phyloP scores from a whole-genome alignment of 37 sponge, comb jelly and placozoan genomes.

The Aplysina aerophoba region DNA sequence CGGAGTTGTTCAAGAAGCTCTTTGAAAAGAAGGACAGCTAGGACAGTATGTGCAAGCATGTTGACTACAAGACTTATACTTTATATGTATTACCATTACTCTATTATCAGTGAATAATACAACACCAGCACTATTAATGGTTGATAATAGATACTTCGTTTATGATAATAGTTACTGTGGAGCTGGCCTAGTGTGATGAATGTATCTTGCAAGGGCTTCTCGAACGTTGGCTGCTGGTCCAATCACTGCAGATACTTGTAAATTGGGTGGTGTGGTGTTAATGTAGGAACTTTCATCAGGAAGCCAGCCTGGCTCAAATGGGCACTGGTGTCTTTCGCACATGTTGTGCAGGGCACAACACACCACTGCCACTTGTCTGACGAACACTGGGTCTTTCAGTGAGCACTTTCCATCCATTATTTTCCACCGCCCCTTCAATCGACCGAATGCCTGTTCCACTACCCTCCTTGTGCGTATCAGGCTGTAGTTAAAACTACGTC shows the following conservation, averaged over 20 bases:
- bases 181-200: constrained; percentile 2
- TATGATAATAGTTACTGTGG: background rate
- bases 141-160: background rate
- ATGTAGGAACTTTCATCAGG: constrained; percentile 17
- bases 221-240: background rate
- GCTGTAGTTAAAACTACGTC: constrained; percentile 24
- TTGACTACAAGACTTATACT: too few species aligned
- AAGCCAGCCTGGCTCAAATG: constrained; percentile 8
- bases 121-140: background rate
- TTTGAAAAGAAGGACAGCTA: too few species aligned
- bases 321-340: constrained; percentile 6
- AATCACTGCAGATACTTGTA: constrained; percentile 1
- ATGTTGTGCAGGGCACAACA: constrained; percentile 42
- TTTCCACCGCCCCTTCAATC: constrained; percentile 34
- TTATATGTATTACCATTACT: too few species aligned
- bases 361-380: constrained; percentile 13
- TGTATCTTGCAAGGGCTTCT: background rate
- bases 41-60: too few species aligned
- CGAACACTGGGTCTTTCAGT: constrained; percentile 33
- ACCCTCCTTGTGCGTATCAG: constrained; percentile 27
- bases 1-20: too few species aligned
- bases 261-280: background rate
- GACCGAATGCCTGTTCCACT: constrained; percentile 44
- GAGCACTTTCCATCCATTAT: constrained; percentile 28
- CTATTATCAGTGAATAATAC: too few species aligned